Conservation (phyloP, 2,113 vertebrate genomes). For the Rhadina sibilatrix region DNA sequence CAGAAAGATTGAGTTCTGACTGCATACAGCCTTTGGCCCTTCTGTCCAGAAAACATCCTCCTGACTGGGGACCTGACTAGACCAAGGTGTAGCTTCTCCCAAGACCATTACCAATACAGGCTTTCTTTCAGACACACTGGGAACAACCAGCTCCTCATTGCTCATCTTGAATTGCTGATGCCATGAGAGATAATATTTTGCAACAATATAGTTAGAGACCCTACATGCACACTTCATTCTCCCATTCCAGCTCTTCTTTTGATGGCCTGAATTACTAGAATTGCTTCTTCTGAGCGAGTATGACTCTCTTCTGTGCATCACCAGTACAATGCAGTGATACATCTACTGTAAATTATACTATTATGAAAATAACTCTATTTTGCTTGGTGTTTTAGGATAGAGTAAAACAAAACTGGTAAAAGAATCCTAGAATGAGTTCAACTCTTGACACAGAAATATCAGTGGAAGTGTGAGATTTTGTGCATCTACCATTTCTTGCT, state of each 20-base stretch:
- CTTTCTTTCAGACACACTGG: neutral
- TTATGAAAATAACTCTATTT: neutral
- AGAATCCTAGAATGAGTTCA: neutral
- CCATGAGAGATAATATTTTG: neutral
- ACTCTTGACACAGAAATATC: neutral
- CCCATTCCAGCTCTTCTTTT: neutral
- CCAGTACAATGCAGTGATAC: neutral
- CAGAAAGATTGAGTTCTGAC: accelerated
- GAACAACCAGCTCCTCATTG: neutral
- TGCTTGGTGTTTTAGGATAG: neutral
- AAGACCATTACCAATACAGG: accelerated
- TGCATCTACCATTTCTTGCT: neutral
- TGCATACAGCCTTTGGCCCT: neutral
- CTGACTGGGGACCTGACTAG: neutral
- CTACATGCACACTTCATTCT: neutral
- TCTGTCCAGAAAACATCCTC: neutral
- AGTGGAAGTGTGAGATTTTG: neutral
- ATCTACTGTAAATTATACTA: neutral
- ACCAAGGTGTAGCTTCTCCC: neutral
- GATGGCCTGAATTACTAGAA: neutral
- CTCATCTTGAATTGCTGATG: neutral
- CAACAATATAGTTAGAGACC: neutral
- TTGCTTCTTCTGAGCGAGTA: neutral
- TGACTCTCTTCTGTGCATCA: neutral
- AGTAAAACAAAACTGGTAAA: neutral